Base-by-base conservation (phyloP, 2,797 vertebrate species). In the Eupleurogrammus muticus region DNA sequence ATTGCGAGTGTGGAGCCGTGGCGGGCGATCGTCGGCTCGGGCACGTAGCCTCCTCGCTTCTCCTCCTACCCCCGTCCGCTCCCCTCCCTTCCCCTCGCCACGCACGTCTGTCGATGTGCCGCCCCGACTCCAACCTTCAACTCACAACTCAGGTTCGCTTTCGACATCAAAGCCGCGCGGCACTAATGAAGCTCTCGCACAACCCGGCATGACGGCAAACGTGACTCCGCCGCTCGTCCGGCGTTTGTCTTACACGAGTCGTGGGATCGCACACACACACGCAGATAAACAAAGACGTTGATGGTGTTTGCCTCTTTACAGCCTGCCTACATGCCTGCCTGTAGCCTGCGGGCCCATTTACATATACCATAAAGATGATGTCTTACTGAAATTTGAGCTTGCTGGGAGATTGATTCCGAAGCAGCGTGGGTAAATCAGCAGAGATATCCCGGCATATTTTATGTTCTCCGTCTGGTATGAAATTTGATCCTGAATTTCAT, bases 1-100 rank as follows among this genome's bases (percentile, higher is more conserved):
- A 93, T 93, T 93, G 69, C 84, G 77, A 87, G 84, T 87, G 87
- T 82, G 75, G 90, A 79, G 80, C 80, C 83, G 61, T 60, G 67
- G 62, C 82, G 34, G 64, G 3, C 77, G 80, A 90, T 89, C 81
- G 70, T 79, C 76, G 73, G 64, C 81, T 42, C 23, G 66, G 54
- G 51, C 69, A 32, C 9, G 28, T 48, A 65, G 51, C 32, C 53
- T 36, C n/a, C 62, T 75, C 28, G 38, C 64, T 53, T 55, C 60
- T 58, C 9, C 52, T 23, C 24, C 55, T 28, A 28, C 68, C 5
- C 19, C 50, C 19, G 19, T 40, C 12, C 42, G 42, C 32, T 46
- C 20, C 48, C 36, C 58, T 58, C 40, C n/a, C 11, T 16, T 16
- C 34, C 38, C 17, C 1, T 46, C 54, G 42, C 32, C 21, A 14